Percentiles rank a stretch among this genome's conserved stretches.
phyloP scores from a whole-genome alignment of 2,888 invertebrate species.

The Himalopsyche tibetana region DNA sequence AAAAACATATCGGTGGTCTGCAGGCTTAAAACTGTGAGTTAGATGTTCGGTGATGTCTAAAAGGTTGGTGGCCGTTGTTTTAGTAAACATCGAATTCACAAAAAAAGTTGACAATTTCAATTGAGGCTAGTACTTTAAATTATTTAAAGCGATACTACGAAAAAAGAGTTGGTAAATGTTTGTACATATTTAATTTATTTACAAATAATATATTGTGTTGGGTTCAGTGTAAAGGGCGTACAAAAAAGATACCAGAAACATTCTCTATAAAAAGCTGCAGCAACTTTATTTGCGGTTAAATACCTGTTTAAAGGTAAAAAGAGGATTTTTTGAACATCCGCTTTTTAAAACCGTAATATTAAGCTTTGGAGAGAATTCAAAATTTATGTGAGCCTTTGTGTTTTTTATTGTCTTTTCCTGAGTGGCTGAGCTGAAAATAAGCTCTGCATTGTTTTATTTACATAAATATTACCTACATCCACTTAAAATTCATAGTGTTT shows the following conservation, averaged over 20 bases:
- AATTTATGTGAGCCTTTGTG: conserved; percentile 42
- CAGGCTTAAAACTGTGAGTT: too few species aligned
- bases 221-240: neutral
- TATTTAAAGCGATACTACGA: too few species aligned
- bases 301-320: neutral
- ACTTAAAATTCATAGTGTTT: conserved; percentile 55
- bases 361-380: conserved; percentile 7
- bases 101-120: too few species aligned
- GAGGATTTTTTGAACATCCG: conserved; percentile 29
- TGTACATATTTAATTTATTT: neutral
- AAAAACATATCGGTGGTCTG: too few species aligned
- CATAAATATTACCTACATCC: conserved; percentile 48
- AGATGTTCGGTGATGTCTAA: too few species aligned
- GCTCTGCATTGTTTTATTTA: conserved; percentile 47
- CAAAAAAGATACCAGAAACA: neutral
- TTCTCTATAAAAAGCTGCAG: conserved; percentile 18
- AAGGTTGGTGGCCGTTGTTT: too few species aligned
- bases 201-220: neutral
- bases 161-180: too few species aligned
- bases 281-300: conserved; percentile 35
- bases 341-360: conserved; percentile 38
- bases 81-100: too few species aligned
- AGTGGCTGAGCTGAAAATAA: conserved; percentile 40
- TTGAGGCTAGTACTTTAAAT: too few species aligned
- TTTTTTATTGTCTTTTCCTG: conserved; percentile 29